Evolutionary conservation across 2,888 invertebrate species (phyloP).

Genomic region (Ceramica pisi): DNA sequence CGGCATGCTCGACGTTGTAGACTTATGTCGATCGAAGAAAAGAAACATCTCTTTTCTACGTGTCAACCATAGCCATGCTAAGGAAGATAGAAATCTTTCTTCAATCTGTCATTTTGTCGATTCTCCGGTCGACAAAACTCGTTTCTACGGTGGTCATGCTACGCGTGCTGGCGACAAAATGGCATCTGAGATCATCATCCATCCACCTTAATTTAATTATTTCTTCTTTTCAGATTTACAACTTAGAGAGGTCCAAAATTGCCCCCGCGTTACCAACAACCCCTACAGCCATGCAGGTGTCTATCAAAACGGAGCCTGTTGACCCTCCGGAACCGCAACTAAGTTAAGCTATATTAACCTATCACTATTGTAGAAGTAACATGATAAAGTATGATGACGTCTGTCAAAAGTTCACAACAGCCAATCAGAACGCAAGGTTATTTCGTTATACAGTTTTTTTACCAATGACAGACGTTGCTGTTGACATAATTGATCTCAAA

Average conservation of each 20-base stretch:
- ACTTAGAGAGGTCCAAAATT: slow-evolving; percentile 81
- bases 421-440: slow-evolving; percentile 19
- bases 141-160: no score
- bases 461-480: slow-evolving; percentile 4
- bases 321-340: slow-evolving; percentile 65
- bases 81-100: no score
- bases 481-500: not conserved
- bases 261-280: slow-evolving; percentile 64
- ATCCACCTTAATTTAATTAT: no score
- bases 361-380: slow-evolving; percentile 33
- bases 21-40: no score
- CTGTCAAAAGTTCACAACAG: slow-evolving; percentile 2
- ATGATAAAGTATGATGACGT: slow-evolving; percentile 6
- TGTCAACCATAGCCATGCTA: no score
- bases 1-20: no score
- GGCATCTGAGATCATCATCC: no score
- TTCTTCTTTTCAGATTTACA: slow-evolving; percentile 82
- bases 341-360: slow-evolving; percentile 38
- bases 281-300: slow-evolving; percentile 70
- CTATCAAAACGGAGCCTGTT: slow-evolving; percentile 79
- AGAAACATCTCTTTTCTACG: no score
- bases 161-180: no score
- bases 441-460: not conserved
- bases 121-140: no score
- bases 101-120: no score